phyloP scores from a whole-genome alignment of 2,113 vertebrate species.

The Coregonus clupeaformis region DNA sequence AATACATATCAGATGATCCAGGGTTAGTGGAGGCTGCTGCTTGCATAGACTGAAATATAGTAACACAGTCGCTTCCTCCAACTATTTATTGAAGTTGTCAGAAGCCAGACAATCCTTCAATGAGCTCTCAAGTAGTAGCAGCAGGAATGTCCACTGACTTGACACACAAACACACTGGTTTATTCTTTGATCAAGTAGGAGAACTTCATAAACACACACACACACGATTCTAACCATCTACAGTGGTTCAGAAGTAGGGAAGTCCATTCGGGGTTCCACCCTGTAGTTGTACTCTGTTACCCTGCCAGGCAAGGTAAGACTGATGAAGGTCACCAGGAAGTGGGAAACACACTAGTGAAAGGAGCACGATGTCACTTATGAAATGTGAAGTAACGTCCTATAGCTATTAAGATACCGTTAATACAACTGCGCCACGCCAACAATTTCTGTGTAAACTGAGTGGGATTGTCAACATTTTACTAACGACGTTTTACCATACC shows the following conservation, averaged over 20 bases:
- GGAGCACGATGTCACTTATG: not conserved
- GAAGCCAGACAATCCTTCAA: not conserved
- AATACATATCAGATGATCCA: slow-evolving; percentile 11
- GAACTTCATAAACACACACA: slow-evolving; percentile 9
- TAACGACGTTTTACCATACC: no score
- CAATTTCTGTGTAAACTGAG: not conserved
- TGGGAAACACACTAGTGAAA: not conserved
- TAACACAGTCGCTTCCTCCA: not conserved
- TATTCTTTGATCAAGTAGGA: not conserved
- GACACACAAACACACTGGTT: not conserved
- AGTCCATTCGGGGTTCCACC: not conserved
- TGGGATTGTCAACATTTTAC: no score
- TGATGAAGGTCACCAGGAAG: not conserved
- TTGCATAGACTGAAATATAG: slow-evolving; percentile 1
- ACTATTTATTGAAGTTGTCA: not conserved
- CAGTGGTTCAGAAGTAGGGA: not conserved
- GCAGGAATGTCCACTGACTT: not conserved
- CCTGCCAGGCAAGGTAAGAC: not conserved
- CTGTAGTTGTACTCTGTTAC: not conserved
- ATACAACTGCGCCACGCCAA: not conserved
- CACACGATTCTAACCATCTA: not conserved
- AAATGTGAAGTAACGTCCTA: not conserved
- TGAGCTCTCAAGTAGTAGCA: not conserved
- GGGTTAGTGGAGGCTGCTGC: slow-evolving; percentile 3
- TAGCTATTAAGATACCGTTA: not conserved